phyloP scores from a whole-genome alignment of 1,140 invertebrate species.

The Caenorhabditis elegans region WBcel235 BX284603.4:9261501-9262000 shows the following conservation, averaged over 20 bases:
- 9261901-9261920: no score
- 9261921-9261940: no score
- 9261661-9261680: conserved; percentile 24
- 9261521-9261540: conserved; percentile 47
- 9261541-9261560: conserved; percentile 43
- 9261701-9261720: conserved; percentile 39
- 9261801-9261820: no score
- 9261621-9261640: conserved; percentile 45
- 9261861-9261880: no score
- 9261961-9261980: no score
- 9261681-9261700: conserved; percentile 11
- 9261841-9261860: no score
- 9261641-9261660: conserved; percentile 39
- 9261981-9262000: no score
- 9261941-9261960: no score
- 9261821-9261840: no score
- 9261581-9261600: conserved; percentile 45
- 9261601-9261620: conserved; percentile 41
- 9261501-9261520: conserved; percentile 48
- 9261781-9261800: neutral
- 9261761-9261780: neutral
- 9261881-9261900: no score
- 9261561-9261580: conserved; percentile 40
- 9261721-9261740: conserved; percentile 25
- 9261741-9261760: neutral